These are phyloP conservation scores for Bhutanitis thaidina DNA, from an alignment of 2,888 invertebrate species.

Conservation along the genomic window DNA sequence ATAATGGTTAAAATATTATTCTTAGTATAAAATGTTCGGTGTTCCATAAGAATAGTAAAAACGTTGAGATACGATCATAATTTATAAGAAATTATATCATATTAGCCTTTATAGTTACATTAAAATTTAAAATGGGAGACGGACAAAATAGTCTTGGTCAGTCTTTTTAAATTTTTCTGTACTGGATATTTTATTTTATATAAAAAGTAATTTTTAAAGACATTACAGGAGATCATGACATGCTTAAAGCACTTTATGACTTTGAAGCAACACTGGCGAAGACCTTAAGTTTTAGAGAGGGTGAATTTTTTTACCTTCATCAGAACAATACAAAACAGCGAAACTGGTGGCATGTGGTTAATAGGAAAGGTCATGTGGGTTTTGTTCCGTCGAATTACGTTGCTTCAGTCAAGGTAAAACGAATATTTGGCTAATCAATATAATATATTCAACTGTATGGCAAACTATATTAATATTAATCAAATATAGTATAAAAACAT, in stretches of 20 bases:
- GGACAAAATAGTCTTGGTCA: constrained; percentile 30
- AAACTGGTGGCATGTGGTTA: constrained; percentile 95
- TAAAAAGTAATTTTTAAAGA: not conserved
- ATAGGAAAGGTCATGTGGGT: constrained; percentile 89
- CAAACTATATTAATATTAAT: no score
- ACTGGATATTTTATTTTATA: not conserved
- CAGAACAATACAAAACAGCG: constrained; percentile 88
- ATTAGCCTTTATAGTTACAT: no score
- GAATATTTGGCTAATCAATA: not conserved
- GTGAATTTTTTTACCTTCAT: constrained; percentile 89
- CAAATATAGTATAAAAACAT: no score
- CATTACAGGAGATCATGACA: constrained; percentile 85
- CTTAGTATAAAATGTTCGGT: no score
- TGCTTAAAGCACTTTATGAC: constrained; percentile 91
- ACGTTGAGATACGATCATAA: no score
- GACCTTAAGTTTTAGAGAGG: constrained; percentile 89
- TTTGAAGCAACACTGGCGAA: constrained; percentile 91
- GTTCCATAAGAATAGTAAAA: no score
- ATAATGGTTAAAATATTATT: no score
- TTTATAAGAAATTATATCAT: no score
- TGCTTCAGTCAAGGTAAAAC: constrained; percentile 84
- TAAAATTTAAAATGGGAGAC: constrained; percentile 43
- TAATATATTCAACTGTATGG: not conserved
- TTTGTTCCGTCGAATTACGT: constrained; percentile 94
- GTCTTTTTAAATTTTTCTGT: not conserved